phyloP scores from a whole-genome alignment of 2,113 vertebrate species.

The Azemiops feae region DNA sequence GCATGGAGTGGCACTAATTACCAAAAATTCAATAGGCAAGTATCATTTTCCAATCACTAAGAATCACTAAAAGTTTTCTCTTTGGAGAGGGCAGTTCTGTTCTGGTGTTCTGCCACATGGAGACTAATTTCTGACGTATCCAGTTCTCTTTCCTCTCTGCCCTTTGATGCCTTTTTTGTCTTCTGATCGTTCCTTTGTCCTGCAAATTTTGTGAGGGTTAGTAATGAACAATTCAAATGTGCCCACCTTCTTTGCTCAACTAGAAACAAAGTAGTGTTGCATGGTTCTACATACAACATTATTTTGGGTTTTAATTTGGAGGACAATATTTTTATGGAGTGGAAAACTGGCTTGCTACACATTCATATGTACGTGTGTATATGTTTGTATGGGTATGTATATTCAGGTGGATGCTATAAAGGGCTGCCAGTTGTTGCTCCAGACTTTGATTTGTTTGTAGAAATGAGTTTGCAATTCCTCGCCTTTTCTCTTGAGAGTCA shows the following conservation, averaged over 20 bases:
- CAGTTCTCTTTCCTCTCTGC: background rate
- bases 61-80: background rate
- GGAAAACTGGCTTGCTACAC: background rate
- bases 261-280: background rate
- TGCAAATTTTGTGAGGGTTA: background rate
- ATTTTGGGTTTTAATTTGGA: background rate
- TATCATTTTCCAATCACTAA: background rate
- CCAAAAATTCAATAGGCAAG: background rate
- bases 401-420: background rate
- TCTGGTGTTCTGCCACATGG: background rate
- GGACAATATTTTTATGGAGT: background rate
- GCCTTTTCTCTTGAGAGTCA: background rate
- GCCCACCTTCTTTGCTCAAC: background rate
- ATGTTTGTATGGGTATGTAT: background rate
- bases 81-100: background rate
- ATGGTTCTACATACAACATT: background rate
- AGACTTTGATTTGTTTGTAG: background rate
- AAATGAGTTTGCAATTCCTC: background rate
- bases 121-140: background rate
- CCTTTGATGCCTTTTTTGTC: background rate
- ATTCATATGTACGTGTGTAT: background rate
- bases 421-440: background rate
- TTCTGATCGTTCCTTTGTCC: background rate
- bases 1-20: background rate
- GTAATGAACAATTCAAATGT: background rate